Evolutionary conservation across 2,113 vertebrate genomes (phyloP).

Genomic region (Uria aalge): DNA sequence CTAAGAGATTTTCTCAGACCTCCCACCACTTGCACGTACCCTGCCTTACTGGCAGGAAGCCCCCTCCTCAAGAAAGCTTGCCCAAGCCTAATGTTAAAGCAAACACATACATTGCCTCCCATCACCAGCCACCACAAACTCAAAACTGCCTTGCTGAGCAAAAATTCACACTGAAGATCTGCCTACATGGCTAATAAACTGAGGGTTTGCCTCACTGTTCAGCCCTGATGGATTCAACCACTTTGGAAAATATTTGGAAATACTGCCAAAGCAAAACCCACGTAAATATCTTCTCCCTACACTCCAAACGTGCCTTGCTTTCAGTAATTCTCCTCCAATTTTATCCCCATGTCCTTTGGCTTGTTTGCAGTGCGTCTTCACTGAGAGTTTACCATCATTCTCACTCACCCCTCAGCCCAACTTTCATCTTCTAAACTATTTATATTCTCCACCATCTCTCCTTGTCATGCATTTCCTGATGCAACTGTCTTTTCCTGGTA

Average conservation of each 20-base stretch:
- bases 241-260: not conserved
- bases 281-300: not conserved
- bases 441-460: not conserved
- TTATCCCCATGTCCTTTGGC: not conserved
- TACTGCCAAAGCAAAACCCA: not conserved
- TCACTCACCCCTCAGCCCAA: not conserved
- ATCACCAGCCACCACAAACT: not conserved
- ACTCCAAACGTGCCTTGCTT: not conserved
- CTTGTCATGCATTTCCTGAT: not conserved
- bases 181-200: not conserved
- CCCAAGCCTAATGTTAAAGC: not conserved
- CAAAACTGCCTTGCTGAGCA: not conserved
- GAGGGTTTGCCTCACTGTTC: not conserved
- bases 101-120: not conserved
- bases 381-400: not conserved
- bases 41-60: not conserved
- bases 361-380: not conserved
- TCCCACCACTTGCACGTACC: not conserved
- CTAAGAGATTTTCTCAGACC: not conserved
- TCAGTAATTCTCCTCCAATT: not conserved
- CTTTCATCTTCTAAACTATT: constrained; percentile 19
- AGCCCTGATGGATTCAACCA: not conserved
- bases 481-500: not conserved
- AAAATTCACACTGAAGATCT: not conserved
- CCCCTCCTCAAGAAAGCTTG: not conserved